phyloP scores from a whole-genome alignment of 2,797 vertebrate genomes.

The Brotula barbata region DNA sequence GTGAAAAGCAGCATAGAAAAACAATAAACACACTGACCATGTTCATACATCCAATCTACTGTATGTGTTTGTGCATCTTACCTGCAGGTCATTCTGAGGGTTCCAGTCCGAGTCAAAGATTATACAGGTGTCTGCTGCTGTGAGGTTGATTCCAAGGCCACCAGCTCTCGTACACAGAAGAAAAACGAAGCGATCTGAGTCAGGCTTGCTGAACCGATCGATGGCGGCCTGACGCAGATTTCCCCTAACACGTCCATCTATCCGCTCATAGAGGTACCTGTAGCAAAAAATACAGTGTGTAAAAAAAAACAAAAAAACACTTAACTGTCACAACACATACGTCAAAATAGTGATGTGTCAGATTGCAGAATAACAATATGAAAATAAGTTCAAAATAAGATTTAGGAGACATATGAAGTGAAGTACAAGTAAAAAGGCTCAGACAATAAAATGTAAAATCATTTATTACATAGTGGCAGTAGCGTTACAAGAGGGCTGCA shows the following conservation, averaged over 20 bases:
- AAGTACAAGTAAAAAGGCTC: too few species aligned
- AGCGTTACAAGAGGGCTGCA: neutral
- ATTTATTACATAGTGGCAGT: neutral
- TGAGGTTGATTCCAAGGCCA: conserved; percentile 95
- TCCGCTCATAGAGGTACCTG: conserved; percentile 94
- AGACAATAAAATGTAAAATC: too few species aligned
- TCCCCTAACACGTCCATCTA: conserved; percentile 94
- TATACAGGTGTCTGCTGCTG: conserved; percentile 97
- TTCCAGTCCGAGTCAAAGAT: conserved; percentile 99
- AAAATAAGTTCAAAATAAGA: too few species aligned
- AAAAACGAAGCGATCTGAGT: conserved; percentile 97
- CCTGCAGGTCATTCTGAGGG: conserved; percentile 98
- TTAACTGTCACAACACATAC: neutral
- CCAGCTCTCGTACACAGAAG: conserved; percentile 97
- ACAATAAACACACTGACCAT: neutral
- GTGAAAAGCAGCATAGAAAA: too few species aligned
- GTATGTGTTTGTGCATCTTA: conserved; percentile 52
- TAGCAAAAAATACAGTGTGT: conserved; percentile 11
- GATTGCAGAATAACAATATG: neutral
- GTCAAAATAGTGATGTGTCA: neutral
- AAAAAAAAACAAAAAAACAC: too few species aligned
- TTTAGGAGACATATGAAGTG: too few species aligned
- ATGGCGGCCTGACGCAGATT: conserved; percentile 97
- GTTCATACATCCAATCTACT: neutral
- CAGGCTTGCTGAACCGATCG: conserved; percentile 96